These are phyloP conservation scores for Lasioglossum pauxillum DNA, from an alignment of 2,888 invertebrate species.

Conservation along the genomic window DNA sequence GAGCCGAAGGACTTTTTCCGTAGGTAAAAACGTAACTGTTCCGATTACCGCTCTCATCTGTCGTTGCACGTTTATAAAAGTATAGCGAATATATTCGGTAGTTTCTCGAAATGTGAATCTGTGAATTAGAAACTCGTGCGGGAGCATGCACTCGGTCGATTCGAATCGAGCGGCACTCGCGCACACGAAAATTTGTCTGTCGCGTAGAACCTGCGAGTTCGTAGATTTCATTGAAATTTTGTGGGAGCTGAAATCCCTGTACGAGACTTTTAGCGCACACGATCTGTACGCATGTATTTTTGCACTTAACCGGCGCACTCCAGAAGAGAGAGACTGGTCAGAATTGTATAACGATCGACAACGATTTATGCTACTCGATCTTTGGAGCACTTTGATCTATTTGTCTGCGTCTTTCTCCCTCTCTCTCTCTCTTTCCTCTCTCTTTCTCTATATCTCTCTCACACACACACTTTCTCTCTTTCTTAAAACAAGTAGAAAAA, in stretches of 20 bases:
- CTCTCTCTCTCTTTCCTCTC: background rate
- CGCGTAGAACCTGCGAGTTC: background rate
- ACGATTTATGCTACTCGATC: conserved; percentile 13
- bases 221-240: background rate
- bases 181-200: background rate
- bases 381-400: conserved; percentile 1
- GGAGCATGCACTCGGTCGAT: background rate
- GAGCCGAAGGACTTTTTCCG: background rate
- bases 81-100: conserved; percentile 37
- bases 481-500: background rate
- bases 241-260: background rate
- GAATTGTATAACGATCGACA: background rate
- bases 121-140: conserved; percentile 18
- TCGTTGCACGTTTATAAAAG: conserved; percentile 31
- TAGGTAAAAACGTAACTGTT: conserved; percentile 28
- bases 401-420: background rate
- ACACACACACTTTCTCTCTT: background rate
- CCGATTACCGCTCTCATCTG: conserved; percentile 29
- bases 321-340: conserved; percentile 15
- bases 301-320: background rate
- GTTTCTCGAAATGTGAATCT: conserved; percentile 16
- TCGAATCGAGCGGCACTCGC: background rate
- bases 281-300: background rate
- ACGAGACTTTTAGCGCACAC: background rate
- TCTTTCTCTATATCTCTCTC: background rate